Percentiles rank a stretch among this genome's conserved stretches.
Conservation (phyloP, 2,888 invertebrate species). For the Lycophotia porphyrea region DNA sequence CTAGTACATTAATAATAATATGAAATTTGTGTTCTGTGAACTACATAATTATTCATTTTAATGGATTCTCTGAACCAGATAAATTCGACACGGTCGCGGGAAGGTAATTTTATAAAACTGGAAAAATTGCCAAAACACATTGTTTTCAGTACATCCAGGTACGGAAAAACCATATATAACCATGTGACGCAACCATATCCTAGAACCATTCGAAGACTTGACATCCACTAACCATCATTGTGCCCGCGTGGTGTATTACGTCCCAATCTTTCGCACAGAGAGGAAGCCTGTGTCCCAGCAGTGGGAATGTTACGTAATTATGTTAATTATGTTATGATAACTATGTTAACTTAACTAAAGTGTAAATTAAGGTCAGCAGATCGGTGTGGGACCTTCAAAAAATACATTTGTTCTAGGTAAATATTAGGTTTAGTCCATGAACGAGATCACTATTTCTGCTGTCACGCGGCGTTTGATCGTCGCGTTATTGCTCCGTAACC, state of each 20-base stretch:
- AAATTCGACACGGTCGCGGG: not conserved
- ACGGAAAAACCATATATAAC: no score
- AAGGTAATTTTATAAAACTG: not conserved
- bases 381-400: not conserved
- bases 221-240: not conserved
- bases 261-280: not conserved
- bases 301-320: not conserved
- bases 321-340: no score
- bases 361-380: not conserved
- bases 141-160: not conserved
- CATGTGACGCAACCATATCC: not conserved
- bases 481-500: not conserved
- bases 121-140: not conserved
- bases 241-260: not conserved
- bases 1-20: no score
- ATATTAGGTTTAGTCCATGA: conserved; percentile 12
- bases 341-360: not conserved
- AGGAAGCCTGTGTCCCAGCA: not conserved
- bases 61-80: not conserved
- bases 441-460: not conserved
- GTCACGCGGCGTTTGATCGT: conserved; percentile 35
- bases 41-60: not conserved
- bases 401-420: not conserved
- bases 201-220: not conserved
- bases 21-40: not conserved